These are phyloP conservation scores for Catostomus latipinnis DNA, from an alignment of 2,797 vertebrate species.

Conservation along the genomic window DNA sequence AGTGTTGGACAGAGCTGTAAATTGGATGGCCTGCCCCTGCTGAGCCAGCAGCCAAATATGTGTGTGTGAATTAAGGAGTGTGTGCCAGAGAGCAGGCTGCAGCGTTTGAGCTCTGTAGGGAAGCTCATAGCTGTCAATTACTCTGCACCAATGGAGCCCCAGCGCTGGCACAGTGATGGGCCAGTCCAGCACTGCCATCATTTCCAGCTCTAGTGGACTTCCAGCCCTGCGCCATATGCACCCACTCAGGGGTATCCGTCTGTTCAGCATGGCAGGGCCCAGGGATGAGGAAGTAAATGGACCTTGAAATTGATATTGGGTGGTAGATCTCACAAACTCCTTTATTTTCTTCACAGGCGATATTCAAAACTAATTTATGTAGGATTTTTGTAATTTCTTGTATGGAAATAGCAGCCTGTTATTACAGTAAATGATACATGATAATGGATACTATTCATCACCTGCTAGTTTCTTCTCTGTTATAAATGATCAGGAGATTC, in stretches of 20 bases:
- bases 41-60: slow-evolving; percentile 58
- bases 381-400: slow-evolving; percentile 53
- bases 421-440: slow-evolving; percentile 55
- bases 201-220: slow-evolving; percentile 62
- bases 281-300: slow-evolving; percentile 63
- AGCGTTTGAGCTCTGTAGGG: slow-evolving; percentile 47
- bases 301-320: slow-evolving; percentile 67
- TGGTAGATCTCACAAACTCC: slow-evolving; percentile 59
- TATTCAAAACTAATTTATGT: slow-evolving; percentile 57
- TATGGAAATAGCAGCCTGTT: slow-evolving; percentile 55
- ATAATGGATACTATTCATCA: slow-evolving; percentile 51
- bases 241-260: slow-evolving; percentile 63
- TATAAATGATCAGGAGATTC: slow-evolving; percentile 43
- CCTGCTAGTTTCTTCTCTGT: slow-evolving; percentile 47
- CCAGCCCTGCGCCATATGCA: slow-evolving; percentile 61
- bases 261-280: slow-evolving; percentile 58
- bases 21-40: slow-evolving; percentile 65
- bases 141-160: slow-evolving; percentile 50
- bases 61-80: slow-evolving; percentile 59
- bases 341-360: slow-evolving; percentile 54
- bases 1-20: slow-evolving; percentile 63
- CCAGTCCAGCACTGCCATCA: slow-evolving; percentile 59
- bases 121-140: slow-evolving; percentile 62
- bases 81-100: slow-evolving; percentile 43
- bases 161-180: slow-evolving; percentile 52